Conservation (phyloP, 35 echinoderm and acorn worm genomes). For the Patiria miniata region DNA sequence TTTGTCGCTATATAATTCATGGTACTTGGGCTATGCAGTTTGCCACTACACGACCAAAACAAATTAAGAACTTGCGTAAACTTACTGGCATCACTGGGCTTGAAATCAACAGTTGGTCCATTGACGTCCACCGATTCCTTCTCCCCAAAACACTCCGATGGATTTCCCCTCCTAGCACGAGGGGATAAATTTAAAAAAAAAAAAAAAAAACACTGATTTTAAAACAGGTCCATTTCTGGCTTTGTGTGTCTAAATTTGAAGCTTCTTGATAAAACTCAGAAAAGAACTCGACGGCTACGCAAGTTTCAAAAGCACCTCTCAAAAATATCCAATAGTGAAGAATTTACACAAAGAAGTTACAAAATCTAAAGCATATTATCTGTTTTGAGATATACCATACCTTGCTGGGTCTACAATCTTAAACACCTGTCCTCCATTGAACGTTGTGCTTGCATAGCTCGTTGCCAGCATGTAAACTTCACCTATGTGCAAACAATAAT, state of each 20-base stretch:
- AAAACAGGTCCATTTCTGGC: no score
- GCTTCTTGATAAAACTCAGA: no score
- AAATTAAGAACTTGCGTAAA: background rate
- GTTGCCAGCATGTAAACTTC: slow-evolving; percentile 84
- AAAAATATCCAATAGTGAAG: no score
- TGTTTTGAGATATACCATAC: slow-evolving; percentile 38
- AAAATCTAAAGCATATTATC: no score
- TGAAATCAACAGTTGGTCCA: slow-evolving; percentile 54
- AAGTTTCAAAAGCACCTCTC: no score
- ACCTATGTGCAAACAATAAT: slow-evolving; percentile 48
- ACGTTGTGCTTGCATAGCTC: slow-evolving; percentile 29
- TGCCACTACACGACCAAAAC: no score
- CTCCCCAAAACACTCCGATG: slow-evolving; percentile 53
- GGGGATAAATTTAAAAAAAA: background rate
- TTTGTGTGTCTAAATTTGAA: no score
- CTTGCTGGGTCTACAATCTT: slow-evolving; percentile 80
- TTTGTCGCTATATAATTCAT: no score
- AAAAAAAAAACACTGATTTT: no score
- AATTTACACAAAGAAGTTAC: no score
- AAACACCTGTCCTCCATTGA: slow-evolving; percentile 77
- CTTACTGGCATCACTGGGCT: slow-evolving; percentile 47
- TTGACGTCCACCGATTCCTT: slow-evolving; percentile 26
- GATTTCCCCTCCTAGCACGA: slow-evolving; percentile 61
- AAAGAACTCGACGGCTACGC: no score
- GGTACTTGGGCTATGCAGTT: no score